phyloP scores from a whole-genome alignment of 2,113 vertebrate genomes.

The Paramisgurnus dabryanus region DNA sequence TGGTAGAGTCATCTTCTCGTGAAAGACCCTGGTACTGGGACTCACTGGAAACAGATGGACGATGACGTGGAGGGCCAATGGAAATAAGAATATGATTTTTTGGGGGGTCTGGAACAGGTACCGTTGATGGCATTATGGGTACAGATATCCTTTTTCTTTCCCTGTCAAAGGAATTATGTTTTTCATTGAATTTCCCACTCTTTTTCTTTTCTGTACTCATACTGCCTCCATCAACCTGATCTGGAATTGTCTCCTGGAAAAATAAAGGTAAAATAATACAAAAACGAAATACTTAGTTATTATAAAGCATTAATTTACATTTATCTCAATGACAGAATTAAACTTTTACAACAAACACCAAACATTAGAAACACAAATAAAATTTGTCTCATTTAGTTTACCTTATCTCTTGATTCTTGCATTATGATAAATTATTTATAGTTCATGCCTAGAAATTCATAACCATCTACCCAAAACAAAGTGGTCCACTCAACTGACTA shows the following conservation, averaged over 20 bases:
- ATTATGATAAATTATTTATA: constrained; percentile 59
- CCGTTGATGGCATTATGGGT: constrained; percentile 56
- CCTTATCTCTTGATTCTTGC: constrained; percentile 66
- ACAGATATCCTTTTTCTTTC: constrained; percentile 63
- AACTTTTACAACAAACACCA: background rate
- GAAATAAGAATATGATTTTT: constrained; percentile 57
- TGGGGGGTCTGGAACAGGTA: constrained; percentile 50
- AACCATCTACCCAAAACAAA: constrained; percentile 47
- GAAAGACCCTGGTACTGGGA: constrained; percentile 24
- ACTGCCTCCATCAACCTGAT: constrained; percentile 79
- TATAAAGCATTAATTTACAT: background rate
- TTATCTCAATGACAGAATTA: background rate
- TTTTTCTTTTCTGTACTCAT: constrained; percentile 77
- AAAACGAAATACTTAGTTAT: background rate
- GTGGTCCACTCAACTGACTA: constrained; percentile 49
- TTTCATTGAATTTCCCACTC: constrained; percentile 71
- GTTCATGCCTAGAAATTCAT: constrained; percentile 52
- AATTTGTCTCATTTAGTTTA: constrained; percentile 41
- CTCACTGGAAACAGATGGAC: constrained; percentile 33
- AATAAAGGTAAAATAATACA: constrained; percentile 3
- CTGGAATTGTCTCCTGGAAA: constrained; percentile 72
- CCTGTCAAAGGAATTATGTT: constrained; percentile 63
- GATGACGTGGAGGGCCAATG: constrained; percentile 52
- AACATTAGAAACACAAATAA: background rate
- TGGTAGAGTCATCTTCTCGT: background rate